Evolutionary conservation across 2,113 vertebrate genomes (phyloP), one percentile per base, ranked within the genome.

Genomic region (Vanacampus margaritifer): DNA sequence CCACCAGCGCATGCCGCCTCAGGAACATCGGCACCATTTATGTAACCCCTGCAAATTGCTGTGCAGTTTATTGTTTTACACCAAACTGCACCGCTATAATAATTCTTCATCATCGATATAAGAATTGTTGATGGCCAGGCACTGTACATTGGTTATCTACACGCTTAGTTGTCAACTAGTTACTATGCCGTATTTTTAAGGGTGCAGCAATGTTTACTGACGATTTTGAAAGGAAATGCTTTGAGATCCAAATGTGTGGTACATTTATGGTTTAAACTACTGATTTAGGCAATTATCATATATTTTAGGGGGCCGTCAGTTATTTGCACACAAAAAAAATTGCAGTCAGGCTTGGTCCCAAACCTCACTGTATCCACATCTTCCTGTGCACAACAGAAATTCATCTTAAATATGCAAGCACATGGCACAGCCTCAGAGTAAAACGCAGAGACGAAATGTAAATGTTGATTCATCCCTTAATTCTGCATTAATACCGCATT

Each of bases 391-490:
- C n/a, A 39, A 23, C n/a, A 39, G 14, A 73, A 62, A 78, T 69
- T 5, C 19, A n/a, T 71, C 68, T 57, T 68, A 36, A 48, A 65
- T 19, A 50, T 43, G 14, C 32, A 53, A 24, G 59, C 62, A 10
- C 39, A 46, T 68, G 16, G 28, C 24, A 37, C 17, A 48, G 32
- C 23, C 53, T 54, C 53, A 46, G 43, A 17, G 16, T 13, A 19
- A 56, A 54, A 23, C 35, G 13, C 59, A 61, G 39, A 60, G 58
- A 37, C 2, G 21, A n/a, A 60, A 60, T 60, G 19, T 37, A 37
- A 37, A 60, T 61, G 59, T 41, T 41, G n/a, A 41, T 61, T 61
- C 12, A 24, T 41, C 28, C 56, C 35, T 35, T 28, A 28, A 56
- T 56, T 56, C 21, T 32, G 54, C 54, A 32, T 56, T 48, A 48